A percentile compares a stretch with the other conserved stretches of the same genome.
These are phyloP conservation scores for Dufourea novaeangliae DNA, from an alignment of 1,140 invertebrate species.

Conservation along the genomic window DNA sequence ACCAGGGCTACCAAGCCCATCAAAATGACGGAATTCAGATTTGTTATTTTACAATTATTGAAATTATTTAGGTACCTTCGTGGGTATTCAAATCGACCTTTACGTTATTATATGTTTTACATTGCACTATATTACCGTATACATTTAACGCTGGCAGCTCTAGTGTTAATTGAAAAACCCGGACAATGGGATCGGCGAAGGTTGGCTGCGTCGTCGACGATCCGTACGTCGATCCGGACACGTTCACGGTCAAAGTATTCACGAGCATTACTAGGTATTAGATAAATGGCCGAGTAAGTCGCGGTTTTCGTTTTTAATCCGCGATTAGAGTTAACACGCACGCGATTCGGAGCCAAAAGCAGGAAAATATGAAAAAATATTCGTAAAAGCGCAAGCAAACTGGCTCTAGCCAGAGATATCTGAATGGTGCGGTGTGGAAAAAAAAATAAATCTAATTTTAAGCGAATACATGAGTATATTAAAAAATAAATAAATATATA, in stretches of 20 bases:
- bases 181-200: constrained; percentile 4
- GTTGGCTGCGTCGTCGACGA: neutral
- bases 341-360: constrained; percentile 31
- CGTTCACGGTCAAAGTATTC: constrained; percentile 24
- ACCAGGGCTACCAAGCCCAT: no score
- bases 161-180: constrained; percentile 6
- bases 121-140: no score
- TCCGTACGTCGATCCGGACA: neutral
- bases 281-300: constrained; percentile 16
- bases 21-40: no score
- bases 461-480: constrained; percentile 43
- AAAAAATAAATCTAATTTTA: constrained; percentile 50
- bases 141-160: no score
- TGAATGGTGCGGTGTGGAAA: constrained; percentile 48
- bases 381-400: constrained; percentile 20
- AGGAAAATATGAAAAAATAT: constrained; percentile 1
- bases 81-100: no score
- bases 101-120: no score
- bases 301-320: constrained; percentile 48
- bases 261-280: constrained; percentile 49
- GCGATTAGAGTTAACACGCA: constrained; percentile 32
- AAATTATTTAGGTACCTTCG: no score
- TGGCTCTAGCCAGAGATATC: constrained; percentile 47
- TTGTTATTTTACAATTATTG: no score
- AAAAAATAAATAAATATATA: constrained; percentile 58